Percentiles rank a stretch among this genome's conserved stretches.
These are phyloP conservation scores for Notocelia uddmanniana DNA, from an alignment of 2,888 invertebrate species.

Conservation along the genomic window DNA sequence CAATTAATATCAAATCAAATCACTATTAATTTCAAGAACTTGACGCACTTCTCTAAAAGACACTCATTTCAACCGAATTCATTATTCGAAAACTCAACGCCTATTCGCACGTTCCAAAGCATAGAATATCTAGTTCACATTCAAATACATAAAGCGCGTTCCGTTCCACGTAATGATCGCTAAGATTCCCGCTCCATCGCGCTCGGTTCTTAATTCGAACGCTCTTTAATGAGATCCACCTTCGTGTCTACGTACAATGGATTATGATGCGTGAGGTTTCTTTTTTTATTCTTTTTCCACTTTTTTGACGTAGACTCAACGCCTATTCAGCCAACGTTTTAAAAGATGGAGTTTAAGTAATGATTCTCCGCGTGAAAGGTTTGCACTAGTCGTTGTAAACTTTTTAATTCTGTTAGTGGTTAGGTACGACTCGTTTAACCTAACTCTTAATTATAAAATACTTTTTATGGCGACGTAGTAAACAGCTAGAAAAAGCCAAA, in stretches of 20 bases:
- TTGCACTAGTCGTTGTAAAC: conserved; percentile 51
- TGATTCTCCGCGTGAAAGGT: conserved; percentile 68
- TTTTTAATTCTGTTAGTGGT: conserved; percentile 72
- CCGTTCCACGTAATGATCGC: conserved; percentile 80
- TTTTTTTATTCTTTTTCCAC: conserved; percentile 69
- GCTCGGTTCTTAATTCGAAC: conserved; percentile 76
- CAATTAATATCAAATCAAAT: background rate
- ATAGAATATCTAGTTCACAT: conserved; percentile 48
- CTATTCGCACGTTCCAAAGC: conserved; percentile 48
- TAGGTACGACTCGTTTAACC: conserved; percentile 54
- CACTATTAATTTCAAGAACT: conserved; percentile 13
- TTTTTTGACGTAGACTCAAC: conserved; percentile 67
- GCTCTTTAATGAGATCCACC: conserved; percentile 81
- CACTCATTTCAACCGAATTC: conserved; percentile 6
- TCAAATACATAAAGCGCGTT: conserved; percentile 56
- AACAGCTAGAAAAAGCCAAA: background rate
- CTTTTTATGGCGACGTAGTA: conserved; percentile 7
- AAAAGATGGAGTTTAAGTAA: conserved; percentile 83
- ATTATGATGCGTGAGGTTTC: conserved; percentile 77
- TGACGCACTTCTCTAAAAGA: conserved; percentile 1
- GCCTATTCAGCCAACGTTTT: conserved; percentile 77
- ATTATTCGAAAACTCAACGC: conserved; percentile 33
- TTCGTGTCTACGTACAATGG: conserved; percentile 81
- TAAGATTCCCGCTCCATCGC: conserved; percentile 81
- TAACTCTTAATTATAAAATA: conserved; percentile 28